These are phyloP conservation scores for Hexactinellida sp. DNA, from an alignment of 37 sponge, comb jelly and placozoan species.

Conservation along the genomic window DNA sequence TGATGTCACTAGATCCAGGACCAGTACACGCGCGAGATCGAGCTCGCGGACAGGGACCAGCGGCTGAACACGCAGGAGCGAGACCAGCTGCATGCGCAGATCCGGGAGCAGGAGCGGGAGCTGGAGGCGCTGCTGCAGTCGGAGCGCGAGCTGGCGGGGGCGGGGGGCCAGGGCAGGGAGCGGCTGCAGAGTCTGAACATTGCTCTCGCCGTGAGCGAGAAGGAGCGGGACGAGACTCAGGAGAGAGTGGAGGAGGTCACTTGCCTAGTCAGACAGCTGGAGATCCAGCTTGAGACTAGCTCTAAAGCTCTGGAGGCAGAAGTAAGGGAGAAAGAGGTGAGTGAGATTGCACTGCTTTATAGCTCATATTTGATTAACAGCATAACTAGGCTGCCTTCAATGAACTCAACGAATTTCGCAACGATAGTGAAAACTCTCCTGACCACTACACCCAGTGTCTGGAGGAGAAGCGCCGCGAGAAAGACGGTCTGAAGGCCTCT, in stretches of 20 bases:
- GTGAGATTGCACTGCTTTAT: neutral
- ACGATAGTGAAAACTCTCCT: neutral
- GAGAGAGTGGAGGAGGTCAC: neutral
- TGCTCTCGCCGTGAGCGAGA: neutral
- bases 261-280: neutral
- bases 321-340: neutral
- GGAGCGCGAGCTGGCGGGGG: neutral
- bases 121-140: neutral
- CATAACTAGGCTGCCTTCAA: neutral
- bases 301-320: neutral
- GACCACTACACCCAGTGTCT: neutral
- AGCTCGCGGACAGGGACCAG: neutral
- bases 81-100: neutral
- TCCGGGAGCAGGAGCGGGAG: neutral
- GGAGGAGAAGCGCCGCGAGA: neutral
- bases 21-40: neutral
- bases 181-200: neutral
- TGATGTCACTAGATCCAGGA: neutral
- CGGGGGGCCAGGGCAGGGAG: neutral
- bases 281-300: neutral
- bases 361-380: neutral
- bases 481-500: neutral
- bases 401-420: neutral
- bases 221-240: neutral
- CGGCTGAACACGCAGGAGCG: neutral